Evolutionary conservation across 2,113 vertebrate genomes (phyloP).

Genomic region (Lepisosteus oculatus): DNA sequence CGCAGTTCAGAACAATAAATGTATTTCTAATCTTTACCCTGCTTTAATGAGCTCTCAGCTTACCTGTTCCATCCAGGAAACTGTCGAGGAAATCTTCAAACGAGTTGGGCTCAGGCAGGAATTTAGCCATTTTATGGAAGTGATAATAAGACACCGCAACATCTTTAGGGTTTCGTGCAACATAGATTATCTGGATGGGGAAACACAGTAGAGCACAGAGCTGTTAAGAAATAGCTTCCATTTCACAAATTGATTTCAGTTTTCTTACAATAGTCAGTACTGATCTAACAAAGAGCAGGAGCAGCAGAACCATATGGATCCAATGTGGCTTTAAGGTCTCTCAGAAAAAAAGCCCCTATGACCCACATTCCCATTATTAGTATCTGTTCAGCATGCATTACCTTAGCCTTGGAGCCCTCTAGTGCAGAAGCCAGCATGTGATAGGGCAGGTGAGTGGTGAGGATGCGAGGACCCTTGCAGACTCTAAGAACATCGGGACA

Average conservation of each 20-base stretch:
- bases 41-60: constrained; percentile 21
- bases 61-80: constrained; percentile 72
- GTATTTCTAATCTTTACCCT: neutral
- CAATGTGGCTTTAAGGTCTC: too few species aligned
- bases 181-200: constrained; percentile 70
- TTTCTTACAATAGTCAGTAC: too few species aligned
- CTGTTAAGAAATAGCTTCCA: neutral
- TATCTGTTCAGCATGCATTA: constrained; percentile 22
- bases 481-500: constrained; percentile 37
- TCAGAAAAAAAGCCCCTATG: too few species aligned
- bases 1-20: too few species aligned
- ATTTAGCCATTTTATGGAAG: constrained; percentile 77
- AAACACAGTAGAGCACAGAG: neutral
- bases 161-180: constrained; percentile 83
- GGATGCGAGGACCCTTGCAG: constrained; percentile 42
- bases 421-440: constrained; percentile 59
- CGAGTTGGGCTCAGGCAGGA: constrained; percentile 63
- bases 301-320: too few species aligned
- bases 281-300: too few species aligned
- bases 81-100: constrained; percentile 64
- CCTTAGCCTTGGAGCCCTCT: constrained; percentile 68
- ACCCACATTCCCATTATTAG: neutral
- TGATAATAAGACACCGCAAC: constrained; percentile 76
- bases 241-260: too few species aligned
- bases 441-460: constrained; percentile 78